Percentiles rank a stretch among this genome's conserved stretches.
These are phyloP conservation scores for Ips nitidus DNA, from an alignment of 1,140 invertebrate genomes.

Conservation along the genomic window DNA sequence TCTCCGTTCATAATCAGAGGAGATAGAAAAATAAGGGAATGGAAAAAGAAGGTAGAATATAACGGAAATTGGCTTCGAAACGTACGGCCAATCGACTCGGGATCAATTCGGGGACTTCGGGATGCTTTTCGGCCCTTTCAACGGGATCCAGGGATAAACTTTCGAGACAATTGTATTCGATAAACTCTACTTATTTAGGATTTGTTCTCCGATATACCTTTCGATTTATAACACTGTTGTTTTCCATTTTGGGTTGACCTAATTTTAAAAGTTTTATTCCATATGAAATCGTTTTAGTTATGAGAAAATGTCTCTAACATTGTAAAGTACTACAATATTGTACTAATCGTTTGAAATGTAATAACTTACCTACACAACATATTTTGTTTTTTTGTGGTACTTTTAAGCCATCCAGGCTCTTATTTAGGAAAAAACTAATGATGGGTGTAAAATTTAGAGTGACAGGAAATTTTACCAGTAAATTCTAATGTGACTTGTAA, in stretches of 20 bases:
- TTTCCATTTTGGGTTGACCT: neutral
- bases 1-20: slow-evolving; percentile 20
- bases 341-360: too few species aligned
- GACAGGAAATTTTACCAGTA: too few species aligned
- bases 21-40: slow-evolving; percentile 29
- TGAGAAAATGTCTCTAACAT: too few species aligned
- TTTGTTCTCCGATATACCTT: slow-evolving; percentile 32
- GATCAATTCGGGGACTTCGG: slow-evolving; percentile 25
- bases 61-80: slow-evolving; percentile 36
- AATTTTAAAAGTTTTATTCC: too few species aligned
- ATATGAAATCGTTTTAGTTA: too few species aligned
- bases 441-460: too few species aligned
- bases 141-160: slow-evolving; percentile 26
- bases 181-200: slow-evolving; percentile 37
- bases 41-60: slow-evolving; percentile 34
- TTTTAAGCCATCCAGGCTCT: too few species aligned
- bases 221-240: slow-evolving; percentile 26
- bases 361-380: too few species aligned
- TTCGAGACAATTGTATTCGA: slow-evolving; percentile 34
- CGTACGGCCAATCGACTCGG: slow-evolving; percentile 31
- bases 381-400: too few species aligned
- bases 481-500: too few species aligned
- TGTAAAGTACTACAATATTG: too few species aligned
- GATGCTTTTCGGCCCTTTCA: slow-evolving; percentile 29
- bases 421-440: too few species aligned